Conservation (phyloP, 2,797 vertebrate species). For the Dromococcyx pavoninus region DNA sequence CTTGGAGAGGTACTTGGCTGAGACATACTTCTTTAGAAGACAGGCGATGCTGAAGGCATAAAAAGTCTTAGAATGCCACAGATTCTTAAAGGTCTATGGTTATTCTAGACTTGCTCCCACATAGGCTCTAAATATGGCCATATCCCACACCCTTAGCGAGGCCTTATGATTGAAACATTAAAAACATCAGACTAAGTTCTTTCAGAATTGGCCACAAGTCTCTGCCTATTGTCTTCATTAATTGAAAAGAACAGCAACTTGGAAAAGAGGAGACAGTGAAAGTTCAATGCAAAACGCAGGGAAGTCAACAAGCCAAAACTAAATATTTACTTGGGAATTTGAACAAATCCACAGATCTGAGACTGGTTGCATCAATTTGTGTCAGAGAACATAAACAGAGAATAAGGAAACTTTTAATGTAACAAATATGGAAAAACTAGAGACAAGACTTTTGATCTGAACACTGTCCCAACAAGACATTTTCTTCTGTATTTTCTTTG, state of each 20-base stretch:
- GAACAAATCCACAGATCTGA: neutral
- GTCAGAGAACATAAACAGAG: neutral
- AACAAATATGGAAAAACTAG: neutral
- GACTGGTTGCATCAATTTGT: neutral
- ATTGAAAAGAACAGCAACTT: neutral
- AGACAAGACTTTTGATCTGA: neutral
- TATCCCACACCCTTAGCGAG: neutral
- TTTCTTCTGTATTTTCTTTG: neutral
- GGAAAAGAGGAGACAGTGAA: neutral
- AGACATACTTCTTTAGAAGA: neutral
- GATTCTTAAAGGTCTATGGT: neutral
- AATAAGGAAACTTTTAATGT: neutral
- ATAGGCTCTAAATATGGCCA: slow-evolving; percentile 15
- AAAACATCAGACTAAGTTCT: neutral
- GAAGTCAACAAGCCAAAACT: neutral
- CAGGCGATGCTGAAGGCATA: neutral
- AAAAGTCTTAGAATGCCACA: neutral
- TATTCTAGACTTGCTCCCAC: neutral
- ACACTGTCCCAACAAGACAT: neutral
- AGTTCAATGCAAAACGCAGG: neutral
- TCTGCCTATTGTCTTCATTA: slow-evolving; percentile 31
- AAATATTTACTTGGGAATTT: neutral
- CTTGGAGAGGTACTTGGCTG: neutral
- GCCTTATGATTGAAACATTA: neutral
- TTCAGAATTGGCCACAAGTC: neutral